Evolutionary conservation across 2,888 invertebrate genomes (phyloP).

Genomic region (Platypus cylindrus): DNA sequence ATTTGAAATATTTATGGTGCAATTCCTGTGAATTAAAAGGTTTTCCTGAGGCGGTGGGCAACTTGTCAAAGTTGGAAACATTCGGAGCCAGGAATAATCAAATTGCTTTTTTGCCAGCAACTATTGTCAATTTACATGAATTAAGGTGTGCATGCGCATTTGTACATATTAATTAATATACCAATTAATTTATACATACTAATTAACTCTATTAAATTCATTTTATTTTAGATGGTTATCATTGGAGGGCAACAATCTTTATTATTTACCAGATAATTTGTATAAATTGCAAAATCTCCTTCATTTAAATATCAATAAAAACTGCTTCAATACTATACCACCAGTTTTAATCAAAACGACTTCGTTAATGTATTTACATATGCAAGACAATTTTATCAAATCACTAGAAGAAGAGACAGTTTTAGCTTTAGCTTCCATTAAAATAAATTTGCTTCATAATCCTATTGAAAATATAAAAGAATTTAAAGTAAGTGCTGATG

Average conservation of each 20-base stretch:
- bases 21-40: constrained; percentile 44
- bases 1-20: constrained; percentile 55
- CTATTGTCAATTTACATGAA: constrained; percentile 42
- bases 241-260: constrained; percentile 47
- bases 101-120: constrained; percentile 42
- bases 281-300: constrained; percentile 41
- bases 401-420: constrained; percentile 23
- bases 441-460: constrained; percentile 30
- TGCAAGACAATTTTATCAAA: constrained; percentile 28
- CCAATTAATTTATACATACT: too few species aligned
- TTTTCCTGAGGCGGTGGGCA: constrained; percentile 49
- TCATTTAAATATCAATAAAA: constrained; percentile 50
- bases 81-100: constrained; percentile 55
- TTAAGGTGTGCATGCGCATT: constrained; percentile 35
- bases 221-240: constrained; percentile 47
- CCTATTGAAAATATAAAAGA: constrained; percentile 20
- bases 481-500: constrained; percentile 19
- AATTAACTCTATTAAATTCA: too few species aligned
- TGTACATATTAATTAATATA: constrained; percentile 4
- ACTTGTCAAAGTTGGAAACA: constrained; percentile 47
- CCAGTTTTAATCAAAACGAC: constrained; percentile 24
- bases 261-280: constrained; percentile 40
- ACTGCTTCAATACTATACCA: constrained; percentile 43
- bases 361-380: constrained; percentile 25
- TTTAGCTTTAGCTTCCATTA: constrained; percentile 24